Base-by-base conservation (phyloP, 2,888 invertebrate genomes). In the Argyresthia goedartella region DNA sequence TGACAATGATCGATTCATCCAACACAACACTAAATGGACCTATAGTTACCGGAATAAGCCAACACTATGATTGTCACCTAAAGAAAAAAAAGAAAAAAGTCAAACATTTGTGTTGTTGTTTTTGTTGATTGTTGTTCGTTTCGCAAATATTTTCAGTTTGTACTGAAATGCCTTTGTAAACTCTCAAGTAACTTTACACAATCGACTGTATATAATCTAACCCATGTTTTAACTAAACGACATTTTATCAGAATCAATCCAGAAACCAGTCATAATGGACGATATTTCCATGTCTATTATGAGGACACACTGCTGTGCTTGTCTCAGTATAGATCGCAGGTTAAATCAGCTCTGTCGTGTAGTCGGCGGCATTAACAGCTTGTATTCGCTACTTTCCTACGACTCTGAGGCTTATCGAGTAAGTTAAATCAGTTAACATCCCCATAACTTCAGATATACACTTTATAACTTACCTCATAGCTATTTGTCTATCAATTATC, bases 381-480 rank as follows among this genome's bases (percentile, higher is more conserved):
- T 81, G 25, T 77, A 75, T 68, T 65, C 63, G 10, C 54, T 81
- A 39, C 55, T 81, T 8, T 72, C 71, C 0, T 66, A 62, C 15
- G 75, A 81, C 52, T 56, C 70, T 0, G 79, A 77, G 52, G 79
- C 75, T 14, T 77, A 71, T 49, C 65, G 64, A 62, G 81, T 79
- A 63, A 66, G 61, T 58, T 42, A 8, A 42, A 42, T 42, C 14
- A 13, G 14, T 42, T 42, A 6, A 10, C 42, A 42, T 11, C 4
- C 4, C 4, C 42, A 42, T 42, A 8, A 42, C 11, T 11, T 42
- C 13, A 42, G 10, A 36, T n/a, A n/a, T n/a, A n/a, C n/a, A n/a
- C n/a, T n/a, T n/a, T n/a, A n/a, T n/a, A n/a, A n/a, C n/a, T n/a
- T n/a, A n/a, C n/a, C n/a, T n/a, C n/a, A n/a, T n/a, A n/a, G n/a